These are phyloP conservation scores for Scolanthus callimorphus DNA, from an alignment of 92 coral and sea anemone genomes.

Conservation along the genomic window DNA sequence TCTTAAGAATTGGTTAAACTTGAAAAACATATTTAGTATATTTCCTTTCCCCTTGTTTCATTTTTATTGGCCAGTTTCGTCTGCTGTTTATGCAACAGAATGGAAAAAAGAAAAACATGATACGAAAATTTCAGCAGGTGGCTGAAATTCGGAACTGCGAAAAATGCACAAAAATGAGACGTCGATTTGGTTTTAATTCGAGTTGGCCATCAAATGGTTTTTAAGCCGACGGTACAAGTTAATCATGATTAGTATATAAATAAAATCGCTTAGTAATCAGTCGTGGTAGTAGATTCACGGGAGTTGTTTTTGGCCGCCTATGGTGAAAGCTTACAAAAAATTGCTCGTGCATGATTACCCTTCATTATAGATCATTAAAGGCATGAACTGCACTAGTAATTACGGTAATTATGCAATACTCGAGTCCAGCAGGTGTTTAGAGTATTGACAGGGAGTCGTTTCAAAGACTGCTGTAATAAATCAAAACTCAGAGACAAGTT, in stretches of 20 bases:
- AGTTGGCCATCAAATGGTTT: not conserved
- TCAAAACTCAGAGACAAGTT: constrained; percentile 49
- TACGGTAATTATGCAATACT: constrained; percentile 64
- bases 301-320: constrained; percentile 54
- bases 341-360: constrained; percentile 59
- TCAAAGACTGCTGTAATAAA: constrained; percentile 66
- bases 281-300: constrained; percentile 16
- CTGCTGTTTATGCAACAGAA: no score
- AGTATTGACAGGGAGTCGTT: constrained; percentile 60
- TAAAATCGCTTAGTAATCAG: constrained; percentile 19
- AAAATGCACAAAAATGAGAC: not conserved
- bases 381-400: constrained; percentile 68
- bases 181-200: constrained; percentile 4
- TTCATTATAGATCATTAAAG: constrained; percentile 89
- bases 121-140: no score
- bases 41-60: no score
- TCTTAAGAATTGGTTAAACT: no score
- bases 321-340: constrained; percentile 65
- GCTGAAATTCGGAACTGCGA: not conserved
- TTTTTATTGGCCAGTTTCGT: no score
- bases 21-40: no score
- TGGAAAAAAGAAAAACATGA: no score
- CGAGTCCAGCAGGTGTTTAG: constrained; percentile 58
- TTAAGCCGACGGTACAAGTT: constrained; percentile 13
- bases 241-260: constrained; percentile 37